Evolutionary conservation across 2,113 vertebrate species (phyloP), one percentile per base, ranked within the genome.

Genomic region (Chaetodon trifascialis): DNA sequence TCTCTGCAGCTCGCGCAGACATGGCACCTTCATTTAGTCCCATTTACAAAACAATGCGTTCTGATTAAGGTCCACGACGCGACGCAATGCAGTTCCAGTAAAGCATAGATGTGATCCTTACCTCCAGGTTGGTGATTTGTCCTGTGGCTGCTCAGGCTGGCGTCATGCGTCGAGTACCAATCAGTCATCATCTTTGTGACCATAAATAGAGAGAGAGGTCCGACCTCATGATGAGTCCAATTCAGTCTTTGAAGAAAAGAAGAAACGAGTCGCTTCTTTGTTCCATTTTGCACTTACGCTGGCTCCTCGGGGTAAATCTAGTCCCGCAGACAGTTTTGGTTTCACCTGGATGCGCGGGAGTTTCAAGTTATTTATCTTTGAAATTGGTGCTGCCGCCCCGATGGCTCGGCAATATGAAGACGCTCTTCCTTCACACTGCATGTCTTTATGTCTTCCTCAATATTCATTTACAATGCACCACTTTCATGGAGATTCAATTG

Each of bases 41-140:
- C 7, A n/a, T 67, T 38, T 15, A 42, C 49, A 25, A 44, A 70
- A 79, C 72, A 80, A 80, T 73, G 47, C 42, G 30, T 5, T 11
- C 17, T 75, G 63, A 77, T 80, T 54, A 36, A 71, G 2, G 36
- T 52, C 25, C 40, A 63, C 2, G 14, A 56, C 16, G 38, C 14
- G 49, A 44, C 25, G 21, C 34, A 51, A 68, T 25, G 9, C 2
- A 40, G 10, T 38, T 40, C 38, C 83, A 68, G 17, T 21, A 25
- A 60, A 67, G 38, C 46, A 6, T 44, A 17, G 49, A 51, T 56
- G 25, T 36, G 4, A 79, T 44, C 42, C 62, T 17, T 54, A 17
- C 23, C 25, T 23, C 6, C 11, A 9, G 11, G n/a, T n/a, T n/a
- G n/a, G 15, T 11, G 10, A 11, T 44, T 17, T 40, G 23, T 49